These are phyloP conservation scores for Dasypus novemcinctus DNA, from an alignment of 2,113 vertebrate genomes.

Conservation along the genomic window DNA sequence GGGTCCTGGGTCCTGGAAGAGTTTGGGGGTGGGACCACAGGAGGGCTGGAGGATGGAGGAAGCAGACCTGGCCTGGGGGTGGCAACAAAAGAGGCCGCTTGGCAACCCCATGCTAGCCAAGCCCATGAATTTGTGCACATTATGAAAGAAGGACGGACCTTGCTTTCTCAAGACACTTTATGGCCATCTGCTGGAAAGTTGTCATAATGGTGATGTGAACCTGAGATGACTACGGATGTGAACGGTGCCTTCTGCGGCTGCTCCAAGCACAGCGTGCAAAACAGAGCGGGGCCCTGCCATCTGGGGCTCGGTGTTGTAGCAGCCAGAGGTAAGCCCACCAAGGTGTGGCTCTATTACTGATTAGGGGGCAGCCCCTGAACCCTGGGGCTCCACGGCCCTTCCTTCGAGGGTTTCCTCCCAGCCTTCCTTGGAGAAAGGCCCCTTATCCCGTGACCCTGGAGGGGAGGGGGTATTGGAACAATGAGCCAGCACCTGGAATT, in stretches of 20 bases:
- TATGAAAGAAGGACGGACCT: not conserved
- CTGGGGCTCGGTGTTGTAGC: not conserved
- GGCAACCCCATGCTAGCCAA: not conserved
- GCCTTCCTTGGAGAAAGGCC: not conserved
- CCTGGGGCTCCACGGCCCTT: not conserved
- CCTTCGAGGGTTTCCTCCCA: not conserved
- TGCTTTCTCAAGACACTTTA: constrained; percentile 57
- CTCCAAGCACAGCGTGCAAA: no score
- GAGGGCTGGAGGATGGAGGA: not conserved
- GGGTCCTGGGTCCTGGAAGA: not conserved
- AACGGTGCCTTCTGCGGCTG: not conserved
- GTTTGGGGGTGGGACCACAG: accelerated
- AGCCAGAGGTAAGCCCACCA: not conserved
- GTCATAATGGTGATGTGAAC: not conserved
- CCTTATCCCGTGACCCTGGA: not conserved
- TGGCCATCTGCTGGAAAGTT: constrained; percentile 67
- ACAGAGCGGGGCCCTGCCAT: not conserved
- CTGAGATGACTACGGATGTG: not conserved
- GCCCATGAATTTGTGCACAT: not conserved
- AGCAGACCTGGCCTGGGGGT: not conserved
- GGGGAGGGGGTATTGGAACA: not conserved
- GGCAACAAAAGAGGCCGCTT: not conserved
- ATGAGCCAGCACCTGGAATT: not conserved
- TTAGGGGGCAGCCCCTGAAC: not conserved
- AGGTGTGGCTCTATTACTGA: not conserved